Conservation (phyloP, 2,797 vertebrate species). For the Ficedula albicollis region DNA sequence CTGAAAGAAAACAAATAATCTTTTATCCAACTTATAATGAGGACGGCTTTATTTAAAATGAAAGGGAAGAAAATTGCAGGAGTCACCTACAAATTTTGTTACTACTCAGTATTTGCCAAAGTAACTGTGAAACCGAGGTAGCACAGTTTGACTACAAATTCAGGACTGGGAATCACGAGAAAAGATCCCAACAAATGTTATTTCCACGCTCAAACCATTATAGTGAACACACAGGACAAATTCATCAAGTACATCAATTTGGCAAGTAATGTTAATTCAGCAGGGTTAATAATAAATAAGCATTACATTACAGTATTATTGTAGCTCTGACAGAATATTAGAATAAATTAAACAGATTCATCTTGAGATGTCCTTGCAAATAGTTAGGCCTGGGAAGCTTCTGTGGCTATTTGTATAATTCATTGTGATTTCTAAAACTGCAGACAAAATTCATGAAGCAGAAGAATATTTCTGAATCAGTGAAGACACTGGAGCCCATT, state of each 20-base stretch:
- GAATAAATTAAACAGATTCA: background rate
- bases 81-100: background rate
- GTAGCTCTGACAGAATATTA: background rate
- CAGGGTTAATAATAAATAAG: background rate
- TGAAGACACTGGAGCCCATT: background rate
- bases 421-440: background rate
- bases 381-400: background rate
- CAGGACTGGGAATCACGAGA: background rate
- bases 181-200: background rate
- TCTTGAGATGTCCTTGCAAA: background rate
- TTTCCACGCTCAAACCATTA: background rate
- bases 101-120: rapidly evolving
- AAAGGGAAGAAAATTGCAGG: background rate
- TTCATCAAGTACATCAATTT: background rate
- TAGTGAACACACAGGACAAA: background rate
- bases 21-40: background rate
- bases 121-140: background rate
- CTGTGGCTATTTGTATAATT: background rate
- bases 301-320: background rate
- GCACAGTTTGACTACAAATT: background rate
- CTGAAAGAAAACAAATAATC: background rate
- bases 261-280: background rate
- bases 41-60: background rate
- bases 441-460: background rate
- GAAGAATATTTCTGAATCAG: background rate